Percentiles rank a stretch among this genome's conserved stretches.
phyloP scores from a whole-genome alignment of 1,140 invertebrate species.

The Caenorhabditis inopinata region DNA sequence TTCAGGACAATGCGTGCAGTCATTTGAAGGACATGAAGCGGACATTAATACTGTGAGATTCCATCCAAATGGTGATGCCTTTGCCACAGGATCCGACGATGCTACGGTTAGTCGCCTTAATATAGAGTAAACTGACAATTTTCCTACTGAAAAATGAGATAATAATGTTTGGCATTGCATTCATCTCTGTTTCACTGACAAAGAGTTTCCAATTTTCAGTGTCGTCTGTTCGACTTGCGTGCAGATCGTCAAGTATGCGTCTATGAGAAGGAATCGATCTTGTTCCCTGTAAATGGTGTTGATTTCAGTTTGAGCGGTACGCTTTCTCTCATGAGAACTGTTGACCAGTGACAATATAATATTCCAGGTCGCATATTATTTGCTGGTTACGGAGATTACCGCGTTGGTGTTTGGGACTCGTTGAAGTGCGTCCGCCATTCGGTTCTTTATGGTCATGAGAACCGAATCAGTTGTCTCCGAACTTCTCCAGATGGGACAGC shows the following conservation, averaged over 20 bases:
- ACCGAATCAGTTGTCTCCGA: conserved; percentile 87
- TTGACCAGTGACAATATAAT: neutral
- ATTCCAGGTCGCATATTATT: conserved; percentile 82
- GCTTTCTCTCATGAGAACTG: conserved; percentile 49
- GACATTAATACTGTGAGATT: conserved; percentile 98
- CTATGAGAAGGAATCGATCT: conserved; percentile 93
- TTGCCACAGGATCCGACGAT: conserved; percentile 96
- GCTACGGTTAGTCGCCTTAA: conserved; percentile 77
- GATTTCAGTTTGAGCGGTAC: conserved; percentile 92
- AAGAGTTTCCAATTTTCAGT: conserved; percentile 69
- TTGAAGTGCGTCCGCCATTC: conserved; percentile 86
- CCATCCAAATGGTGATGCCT: conserved; percentile 98
- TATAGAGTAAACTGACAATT: too few species aligned
- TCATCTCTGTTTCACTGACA: neutral
- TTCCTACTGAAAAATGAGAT: neutral
- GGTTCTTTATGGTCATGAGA: conserved; percentile 95
- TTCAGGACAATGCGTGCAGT: conserved; percentile 94
- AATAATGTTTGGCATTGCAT: neutral
- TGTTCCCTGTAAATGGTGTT: conserved; percentile 96
- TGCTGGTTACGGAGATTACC: conserved; percentile 98
- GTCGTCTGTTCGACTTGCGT: conserved; percentile 92
- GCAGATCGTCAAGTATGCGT: conserved; percentile 95
- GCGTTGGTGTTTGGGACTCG: conserved; percentile 97
- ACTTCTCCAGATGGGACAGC: conserved; percentile 96
- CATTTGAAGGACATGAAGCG: conserved; percentile 95